Base-by-base conservation (phyloP, 1,140 invertebrate genomes). In the Lordiphosa mommai region DNA sequence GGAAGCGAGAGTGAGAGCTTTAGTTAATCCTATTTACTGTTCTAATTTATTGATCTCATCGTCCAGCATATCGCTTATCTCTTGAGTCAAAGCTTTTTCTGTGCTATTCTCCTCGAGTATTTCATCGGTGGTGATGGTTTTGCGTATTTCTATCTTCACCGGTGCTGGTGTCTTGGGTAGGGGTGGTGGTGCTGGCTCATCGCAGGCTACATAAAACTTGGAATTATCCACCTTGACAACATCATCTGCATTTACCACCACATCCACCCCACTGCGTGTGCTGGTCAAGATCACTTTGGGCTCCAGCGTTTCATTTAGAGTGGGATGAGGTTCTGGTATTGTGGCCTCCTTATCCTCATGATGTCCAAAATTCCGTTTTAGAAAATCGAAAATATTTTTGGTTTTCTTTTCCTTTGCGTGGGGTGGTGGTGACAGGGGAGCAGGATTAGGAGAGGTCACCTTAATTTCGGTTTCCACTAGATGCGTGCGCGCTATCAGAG, bases 381-480 rank as follows among this genome's bases (percentile, higher is more conserved):
- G 41, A 41, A 88, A 88, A 47, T 88, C 87, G 4, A 88, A 88
- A 37, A 88, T 88, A 43, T 88, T 88, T 50, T 88, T 88, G 0
- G 85, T 69, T 40, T 88, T 88, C 57, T 88, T 87, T 3, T 73
- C 61, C 37, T 82, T 88, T 1, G 41, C 16, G 8, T 33, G 27
- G 5, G 63, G 29, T 6, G 52, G 48, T 49, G 50, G 40, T 27
- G 33, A 17, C 3, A 4, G 77, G 69, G 1, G 71, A 69, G 14
- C 46, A 43, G 10, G 82, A 69, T 6, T 70, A 66, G 2, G 69
- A 67, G 2, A 67, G 50, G 34, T 72, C 1, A 88, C 76, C 48
- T 87, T 86, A 7, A 88, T 86, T 56, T 86, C 76, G 2, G 87
- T 87, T 32, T 88, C 84, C 17, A 88, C 84, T 30, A 88, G 29